These are phyloP conservation scores for Helogale parvula DNA, from an alignment of 2,113 vertebrate species.

Conservation along the genomic window DNA sequence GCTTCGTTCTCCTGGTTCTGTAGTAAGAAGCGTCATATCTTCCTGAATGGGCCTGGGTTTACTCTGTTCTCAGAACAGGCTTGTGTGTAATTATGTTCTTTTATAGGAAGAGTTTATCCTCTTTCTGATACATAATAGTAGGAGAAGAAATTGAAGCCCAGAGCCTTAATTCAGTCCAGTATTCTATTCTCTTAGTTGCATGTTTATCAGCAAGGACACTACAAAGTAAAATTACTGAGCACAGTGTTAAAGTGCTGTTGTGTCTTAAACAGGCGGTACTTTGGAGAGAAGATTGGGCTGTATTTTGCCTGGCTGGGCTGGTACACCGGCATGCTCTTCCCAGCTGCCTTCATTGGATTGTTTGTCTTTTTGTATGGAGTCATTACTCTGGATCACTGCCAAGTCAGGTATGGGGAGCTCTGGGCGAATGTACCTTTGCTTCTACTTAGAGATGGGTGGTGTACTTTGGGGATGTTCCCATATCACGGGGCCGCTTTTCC, in stretches of 20 bases:
- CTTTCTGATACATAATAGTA: background rate
- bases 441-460: background rate
- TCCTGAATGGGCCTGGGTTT: background rate
- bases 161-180: background rate
- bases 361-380: constrained; percentile 96
- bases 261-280: constrained; percentile 91
- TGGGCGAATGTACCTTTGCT: background rate
- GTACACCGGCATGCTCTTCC: constrained; percentile 98
- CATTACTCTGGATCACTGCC: constrained; percentile 94
- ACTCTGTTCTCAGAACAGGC: background rate
- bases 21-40: background rate
- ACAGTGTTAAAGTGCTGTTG: background rate
- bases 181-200: background rate
- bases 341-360: constrained; percentile 95
- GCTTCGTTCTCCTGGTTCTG: background rate
- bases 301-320: constrained; percentile 99
- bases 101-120: background rate
- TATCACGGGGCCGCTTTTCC: background rate
- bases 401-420: constrained; percentile 91
- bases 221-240: background rate
- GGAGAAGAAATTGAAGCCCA: background rate
- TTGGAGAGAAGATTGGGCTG: constrained; percentile 97
- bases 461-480: background rate
- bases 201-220: background rate
- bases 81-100: background rate